These are phyloP conservation scores for Dendroctonus ponderosae DNA, from an alignment of 1,140 invertebrate species.

Conservation along the genomic window DNA sequence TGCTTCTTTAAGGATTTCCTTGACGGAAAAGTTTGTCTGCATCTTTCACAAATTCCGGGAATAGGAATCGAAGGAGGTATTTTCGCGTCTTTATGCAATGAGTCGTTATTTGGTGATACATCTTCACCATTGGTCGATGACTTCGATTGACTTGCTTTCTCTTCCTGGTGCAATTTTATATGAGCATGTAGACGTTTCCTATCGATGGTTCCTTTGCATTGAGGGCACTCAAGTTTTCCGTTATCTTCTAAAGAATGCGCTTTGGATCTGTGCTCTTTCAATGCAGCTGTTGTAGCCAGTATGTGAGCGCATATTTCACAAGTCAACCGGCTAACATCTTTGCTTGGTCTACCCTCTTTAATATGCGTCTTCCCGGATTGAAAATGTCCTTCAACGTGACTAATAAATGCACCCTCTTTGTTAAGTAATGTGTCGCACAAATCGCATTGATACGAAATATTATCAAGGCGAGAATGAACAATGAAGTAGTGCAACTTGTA, in stretches of 20 bases:
- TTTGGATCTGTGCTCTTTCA: conserved; percentile 4
- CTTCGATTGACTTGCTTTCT: too few species aligned
- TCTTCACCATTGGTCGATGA: too few species aligned
- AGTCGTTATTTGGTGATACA: too few species aligned
- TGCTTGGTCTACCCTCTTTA: background rate
- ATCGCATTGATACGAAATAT: conserved; percentile 14
- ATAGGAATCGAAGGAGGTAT: too few species aligned
- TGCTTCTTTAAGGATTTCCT: too few species aligned
- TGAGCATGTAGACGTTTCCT: too few species aligned
- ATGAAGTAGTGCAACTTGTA: conserved; percentile 5
- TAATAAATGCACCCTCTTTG: conserved; percentile 10
- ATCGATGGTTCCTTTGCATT: background rate
- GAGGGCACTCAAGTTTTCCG: background rate
- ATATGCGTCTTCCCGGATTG: background rate
- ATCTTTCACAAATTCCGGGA: too few species aligned
- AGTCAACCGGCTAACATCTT: conserved; percentile 4
- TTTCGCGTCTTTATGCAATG: too few species aligned
- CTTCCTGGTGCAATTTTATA: too few species aligned
- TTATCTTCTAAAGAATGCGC: background rate
- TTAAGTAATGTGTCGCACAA: conserved; percentile 9
- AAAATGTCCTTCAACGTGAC: conserved; percentile 18
- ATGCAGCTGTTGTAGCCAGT: background rate
- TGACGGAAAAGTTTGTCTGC: too few species aligned
- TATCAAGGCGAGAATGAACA: conserved; percentile 1
- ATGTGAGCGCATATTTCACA: conserved; percentile 25